A percentile compares a stretch with the other conserved stretches of the same genome.
phyloP scores from a whole-genome alignment of 2,113 vertebrate species.

The Aspiorhynchus laticeps region DNA sequence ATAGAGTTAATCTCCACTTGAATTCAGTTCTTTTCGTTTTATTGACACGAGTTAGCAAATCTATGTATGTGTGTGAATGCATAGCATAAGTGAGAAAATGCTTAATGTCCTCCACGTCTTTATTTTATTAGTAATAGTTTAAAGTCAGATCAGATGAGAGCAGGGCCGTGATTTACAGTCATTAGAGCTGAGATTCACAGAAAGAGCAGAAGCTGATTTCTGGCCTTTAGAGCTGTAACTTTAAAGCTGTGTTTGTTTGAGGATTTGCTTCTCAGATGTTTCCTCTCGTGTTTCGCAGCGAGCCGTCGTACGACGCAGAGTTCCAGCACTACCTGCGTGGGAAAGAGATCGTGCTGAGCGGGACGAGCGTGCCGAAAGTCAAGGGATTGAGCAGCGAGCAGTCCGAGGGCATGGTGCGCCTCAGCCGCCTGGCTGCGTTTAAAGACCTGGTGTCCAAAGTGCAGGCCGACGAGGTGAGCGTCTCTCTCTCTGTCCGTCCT shows the following conservation, averaged over 20 bases:
- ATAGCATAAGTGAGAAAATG: too few relatives aligned
- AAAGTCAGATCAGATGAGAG: too few relatives aligned
- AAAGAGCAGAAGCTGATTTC: too few relatives aligned
- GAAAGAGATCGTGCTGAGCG: conserved; percentile 90
- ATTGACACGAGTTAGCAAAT: too few relatives aligned
- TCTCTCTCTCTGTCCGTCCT: background rate
- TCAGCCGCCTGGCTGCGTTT: conserved; percentile 87
- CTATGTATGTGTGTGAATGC: too few relatives aligned
- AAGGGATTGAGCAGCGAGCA: conserved; percentile 90
- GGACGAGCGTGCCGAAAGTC: conserved; percentile 82
- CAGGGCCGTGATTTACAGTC: too few relatives aligned
- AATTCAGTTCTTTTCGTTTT: background rate
- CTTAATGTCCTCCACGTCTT: too few relatives aligned
- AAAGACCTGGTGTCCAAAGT: conserved; percentile 90
- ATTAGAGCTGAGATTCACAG: too few relatives aligned
- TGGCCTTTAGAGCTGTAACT: too few relatives aligned
- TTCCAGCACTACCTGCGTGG: conserved; percentile 96
- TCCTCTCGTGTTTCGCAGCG: conserved; percentile 72
- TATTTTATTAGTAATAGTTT: too few relatives aligned
- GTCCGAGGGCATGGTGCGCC: conserved; percentile 87
- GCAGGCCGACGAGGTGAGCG: conserved; percentile 86
- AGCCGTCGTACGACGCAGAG: conserved; percentile 89
- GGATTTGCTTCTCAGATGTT: too few relatives aligned
- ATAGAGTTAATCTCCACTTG: background rate
- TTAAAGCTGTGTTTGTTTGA: too few relatives aligned